Evolutionary conservation across 2,113 vertebrate species (phyloP), one percentile per base, ranked within the genome.

Genomic region (Pelvicachromis taeniatus): DNA sequence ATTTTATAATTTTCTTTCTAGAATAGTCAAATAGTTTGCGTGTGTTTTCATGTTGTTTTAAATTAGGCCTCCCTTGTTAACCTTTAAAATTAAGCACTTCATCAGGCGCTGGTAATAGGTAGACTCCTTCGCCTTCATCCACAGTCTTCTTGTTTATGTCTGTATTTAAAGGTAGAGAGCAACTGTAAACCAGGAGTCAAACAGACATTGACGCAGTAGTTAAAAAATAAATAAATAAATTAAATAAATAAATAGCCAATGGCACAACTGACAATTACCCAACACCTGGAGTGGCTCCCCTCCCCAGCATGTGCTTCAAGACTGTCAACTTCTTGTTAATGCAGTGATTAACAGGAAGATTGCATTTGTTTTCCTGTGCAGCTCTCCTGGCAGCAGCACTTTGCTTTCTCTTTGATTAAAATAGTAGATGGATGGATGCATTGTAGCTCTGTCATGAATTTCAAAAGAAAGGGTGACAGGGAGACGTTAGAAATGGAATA

Each of bases 341-440:
- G 83, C 85, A 86, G 87, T 93, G 92, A 95, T 93, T 93, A 94
- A 95, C 87, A 92, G 87, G 83, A 90, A 91, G 84, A 89, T 90
- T 83, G 85, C 85, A 81, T 93, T 94, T 93, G 85, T 94, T 94
- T 94, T 89, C 77, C 70, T 53, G 77, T 85, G 87, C 86, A 42
- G 84, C 90, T 89, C 91, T 91, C 81, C 85, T 89, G 92, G 88
- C 89, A 86, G 87, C 73, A 5, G 31, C 83, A 83, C 90, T 91
- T 91, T 91, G 91, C 87, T 91, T 89, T 93, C 89, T 92, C 85
- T 91, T 91, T 91, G 88, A 94, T 94, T 94, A 93, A 92, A 94
- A 87, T 82, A 77, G 87, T 85, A 82, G 84, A 90, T 88, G 86
- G 79, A 89, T 91, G 86, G 12, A 79, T 87, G 55, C 75, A 88